Evolutionary conservation across 1,140 invertebrate genomes (phyloP).

Genomic region (Paraescarpia echinospica): DNA sequence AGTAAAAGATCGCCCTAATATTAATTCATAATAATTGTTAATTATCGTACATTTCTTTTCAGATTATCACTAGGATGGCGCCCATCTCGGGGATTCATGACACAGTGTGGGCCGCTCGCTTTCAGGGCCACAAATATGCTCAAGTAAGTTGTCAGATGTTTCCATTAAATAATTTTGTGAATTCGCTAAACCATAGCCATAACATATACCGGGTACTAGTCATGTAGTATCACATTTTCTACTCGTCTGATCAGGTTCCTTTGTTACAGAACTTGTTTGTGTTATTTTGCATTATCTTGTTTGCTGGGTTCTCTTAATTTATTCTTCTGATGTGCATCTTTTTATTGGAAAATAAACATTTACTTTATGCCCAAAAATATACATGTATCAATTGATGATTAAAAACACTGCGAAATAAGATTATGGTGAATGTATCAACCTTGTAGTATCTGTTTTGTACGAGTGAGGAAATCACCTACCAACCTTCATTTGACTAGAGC

Average conservation of each 20-base stretch:
- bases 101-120: not conserved
- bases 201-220: no score
- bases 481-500: no score
- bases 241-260: not conserved
- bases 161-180: not conserved
- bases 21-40: not conserved
- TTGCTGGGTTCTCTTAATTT: no score
- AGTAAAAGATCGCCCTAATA: no score
- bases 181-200: not conserved
- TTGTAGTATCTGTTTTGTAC: no score
- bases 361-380: no score
- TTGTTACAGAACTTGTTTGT: not conserved
- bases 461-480: no score
- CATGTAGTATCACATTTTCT: not conserved
- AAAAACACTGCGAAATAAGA: no score
- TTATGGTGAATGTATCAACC: no score
- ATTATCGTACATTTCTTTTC: not conserved
- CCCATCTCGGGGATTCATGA: not conserved
- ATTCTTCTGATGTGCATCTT: no score
- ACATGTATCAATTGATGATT: no score
- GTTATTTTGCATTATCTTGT: not conserved
- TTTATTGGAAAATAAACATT: no score
- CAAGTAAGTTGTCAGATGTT: not conserved
- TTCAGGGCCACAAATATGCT: not conserved
- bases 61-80: not conserved